These are phyloP conservation scores for Andrena trimmerana DNA, from an alignment of 2,888 invertebrate genomes.

Conservation along the genomic window DNA sequence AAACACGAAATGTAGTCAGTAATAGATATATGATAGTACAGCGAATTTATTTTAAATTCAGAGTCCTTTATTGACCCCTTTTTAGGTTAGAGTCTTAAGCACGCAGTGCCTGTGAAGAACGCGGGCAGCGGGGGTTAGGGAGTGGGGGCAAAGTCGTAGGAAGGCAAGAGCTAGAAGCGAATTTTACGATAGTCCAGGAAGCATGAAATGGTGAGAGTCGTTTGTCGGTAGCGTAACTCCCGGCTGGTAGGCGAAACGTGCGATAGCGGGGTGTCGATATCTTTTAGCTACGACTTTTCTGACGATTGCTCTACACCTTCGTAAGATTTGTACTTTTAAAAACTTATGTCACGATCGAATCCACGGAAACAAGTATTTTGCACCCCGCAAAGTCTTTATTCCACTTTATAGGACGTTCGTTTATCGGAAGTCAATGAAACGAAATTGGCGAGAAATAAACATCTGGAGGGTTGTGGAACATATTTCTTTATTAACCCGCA, in stretches of 20 bases:
- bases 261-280: slow-evolving; percentile 68
- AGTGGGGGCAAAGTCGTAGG: not conserved
- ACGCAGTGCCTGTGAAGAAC: not conserved
- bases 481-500: too few relatives aligned
- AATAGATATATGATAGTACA: not conserved
- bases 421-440: not conserved
- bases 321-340: slow-evolving; percentile 11
- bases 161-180: slow-evolving; percentile 10
- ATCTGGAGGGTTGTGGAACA: not conserved
- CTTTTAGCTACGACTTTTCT: slow-evolving; percentile 44
- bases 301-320: slow-evolving; percentile 15
- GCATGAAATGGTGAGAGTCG: slow-evolving; percentile 54
- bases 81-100: not conserved
- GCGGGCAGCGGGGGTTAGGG: not conserved
- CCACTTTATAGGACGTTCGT: not conserved
- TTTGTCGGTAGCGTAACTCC: slow-evolving; percentile 66
- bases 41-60: not conserved
- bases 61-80: not conserved
- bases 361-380: slow-evolving; percentile 1
- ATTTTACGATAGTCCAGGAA: slow-evolving; percentile 63
- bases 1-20: not conserved
- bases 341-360: slow-evolving; percentile 6
- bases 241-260: slow-evolving; percentile 63
- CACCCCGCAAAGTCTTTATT: not conserved
- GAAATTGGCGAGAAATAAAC: not conserved